Evolutionary conservation across 1,140 invertebrate genomes (phyloP), one percentile per base, ranked within the genome.

Genomic region (Drosophila obscura): DNA sequence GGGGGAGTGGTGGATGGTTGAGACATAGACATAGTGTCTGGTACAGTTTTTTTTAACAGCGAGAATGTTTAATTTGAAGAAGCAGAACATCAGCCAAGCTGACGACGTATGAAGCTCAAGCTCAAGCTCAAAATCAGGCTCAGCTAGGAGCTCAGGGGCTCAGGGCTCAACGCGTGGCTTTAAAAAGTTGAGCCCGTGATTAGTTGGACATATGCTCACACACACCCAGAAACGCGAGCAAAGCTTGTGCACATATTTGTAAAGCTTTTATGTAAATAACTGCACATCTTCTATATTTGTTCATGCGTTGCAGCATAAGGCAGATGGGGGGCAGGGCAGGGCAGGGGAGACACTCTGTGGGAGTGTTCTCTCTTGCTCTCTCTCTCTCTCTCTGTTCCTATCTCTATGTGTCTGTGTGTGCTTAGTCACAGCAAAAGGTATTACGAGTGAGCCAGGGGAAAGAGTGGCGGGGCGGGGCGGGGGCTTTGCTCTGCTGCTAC

Each of bases 261-360:
- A 77, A 56, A 76, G 55, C 56, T 74, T 79, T 83, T 73, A 80
- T 84, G 59, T 64, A 72, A 79, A 84, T 67, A 76, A 75, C 65
- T 65, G 75, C 69, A 82, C 63, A 66, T 84, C 65, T 76, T 76
- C 50, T 75, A 53, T 67, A 76, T 80, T 77, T 68, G 43, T 53
- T 66, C 62, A 60, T 67, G 73, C 73, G 73, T 75, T 75, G 28
- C 69, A 73, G 52, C 58, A 73, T 31, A 51, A 56, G 59, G 52
- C 66, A 26, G 11, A 24, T 31, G 41, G 1, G 19, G 19, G 19
- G 19, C n/a, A n/a, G n/a, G n/a, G n/a, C n/a, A n/a, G 19, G 19
- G 3, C 15, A 13, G 45, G 11, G 11, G 4, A 39, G 6, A 28
- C 26, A 6, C 26, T 45, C 48, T 15, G 28, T 50, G 59, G 50